Percentiles rank a stretch among this genome's conserved stretches.
phyloP scores from a whole-genome alignment of 2,113 vertebrate species.

The Tachysurus fulvidraco region DNA sequence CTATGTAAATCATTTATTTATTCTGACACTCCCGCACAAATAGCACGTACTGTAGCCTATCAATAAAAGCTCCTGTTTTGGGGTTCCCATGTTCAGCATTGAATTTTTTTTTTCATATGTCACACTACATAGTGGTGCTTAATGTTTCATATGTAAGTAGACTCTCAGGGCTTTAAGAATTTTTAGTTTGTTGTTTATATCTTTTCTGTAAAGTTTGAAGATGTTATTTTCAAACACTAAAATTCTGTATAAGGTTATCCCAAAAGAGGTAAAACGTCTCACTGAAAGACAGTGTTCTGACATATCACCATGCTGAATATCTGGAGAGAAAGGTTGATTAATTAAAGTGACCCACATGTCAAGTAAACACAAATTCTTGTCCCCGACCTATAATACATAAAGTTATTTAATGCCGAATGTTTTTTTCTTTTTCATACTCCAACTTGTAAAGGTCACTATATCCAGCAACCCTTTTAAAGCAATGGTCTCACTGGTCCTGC shows the following conservation, averaged over 20 bases:
- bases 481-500: conserved; percentile 66
- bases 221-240: too few relatives aligned
- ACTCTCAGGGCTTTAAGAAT: too few relatives aligned
- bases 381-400: background rate
- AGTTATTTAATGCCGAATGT: background rate
- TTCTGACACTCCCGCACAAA: background rate
- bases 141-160: too few relatives aligned
- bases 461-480: conserved; percentile 58
- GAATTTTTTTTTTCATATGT: too few relatives aligned
- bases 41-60: background rate
- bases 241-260: too few relatives aligned
- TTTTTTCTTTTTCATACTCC: background rate
- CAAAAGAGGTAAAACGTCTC: too few relatives aligned
- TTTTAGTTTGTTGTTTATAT: too few relatives aligned
- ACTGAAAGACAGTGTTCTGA: too few relatives aligned
- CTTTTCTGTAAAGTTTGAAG: too few relatives aligned
- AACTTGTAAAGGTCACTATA: conserved; percentile 61
- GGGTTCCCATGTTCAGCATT: too few relatives aligned
- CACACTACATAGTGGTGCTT: too few relatives aligned
- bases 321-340: background rate
- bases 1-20: conserved; percentile 47
- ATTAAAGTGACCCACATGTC: background rate
- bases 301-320: background rate
- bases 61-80: background rate
- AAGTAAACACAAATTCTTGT: background rate